phyloP scores from a whole-genome alignment of 2,797 vertebrate genomes.

The Phyllotis vaccarum region DNA sequence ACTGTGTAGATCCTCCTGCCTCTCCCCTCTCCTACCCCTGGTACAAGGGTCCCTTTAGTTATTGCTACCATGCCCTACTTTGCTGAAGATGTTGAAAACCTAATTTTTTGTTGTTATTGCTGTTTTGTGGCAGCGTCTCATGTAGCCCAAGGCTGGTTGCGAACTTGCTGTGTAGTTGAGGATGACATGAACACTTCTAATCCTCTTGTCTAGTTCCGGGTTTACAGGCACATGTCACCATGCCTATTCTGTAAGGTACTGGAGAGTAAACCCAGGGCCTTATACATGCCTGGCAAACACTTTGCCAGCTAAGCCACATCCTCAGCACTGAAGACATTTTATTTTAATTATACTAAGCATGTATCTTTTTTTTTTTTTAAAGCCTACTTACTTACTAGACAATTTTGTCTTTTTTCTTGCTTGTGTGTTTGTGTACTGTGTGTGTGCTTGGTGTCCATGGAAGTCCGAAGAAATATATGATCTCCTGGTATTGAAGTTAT shows the following conservation, averaged over 20 bases:
- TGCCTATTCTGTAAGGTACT: neutral
- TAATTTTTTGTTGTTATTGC: neutral
- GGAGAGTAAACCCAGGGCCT: neutral
- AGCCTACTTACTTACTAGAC: too few species aligned
- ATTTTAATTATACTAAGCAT: neutral
- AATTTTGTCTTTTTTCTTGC: neutral
- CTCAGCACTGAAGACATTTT: neutral
- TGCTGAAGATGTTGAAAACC: slow-evolving; percentile 2
- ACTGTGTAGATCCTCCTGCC: neutral
- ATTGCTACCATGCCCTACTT: neutral
- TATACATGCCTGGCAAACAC: neutral
- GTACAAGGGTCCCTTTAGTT: neutral
- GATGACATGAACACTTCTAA: neutral
- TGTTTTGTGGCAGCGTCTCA: neutral
- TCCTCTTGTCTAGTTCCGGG: neutral
- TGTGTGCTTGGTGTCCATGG: neutral
- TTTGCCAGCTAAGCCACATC: neutral
- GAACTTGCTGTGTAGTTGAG: neutral
- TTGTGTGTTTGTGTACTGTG: neutral
- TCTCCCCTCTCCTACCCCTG: neutral
- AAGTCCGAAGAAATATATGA: neutral
- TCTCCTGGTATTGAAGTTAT: neutral
- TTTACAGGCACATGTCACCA: neutral
- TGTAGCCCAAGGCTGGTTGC: neutral
- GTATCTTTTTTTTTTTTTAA: neutral